These are phyloP conservation scores for Drosophila nasuta DNA, from an alignment of 1,140 invertebrate species.

Conservation along the genomic window DNA sequence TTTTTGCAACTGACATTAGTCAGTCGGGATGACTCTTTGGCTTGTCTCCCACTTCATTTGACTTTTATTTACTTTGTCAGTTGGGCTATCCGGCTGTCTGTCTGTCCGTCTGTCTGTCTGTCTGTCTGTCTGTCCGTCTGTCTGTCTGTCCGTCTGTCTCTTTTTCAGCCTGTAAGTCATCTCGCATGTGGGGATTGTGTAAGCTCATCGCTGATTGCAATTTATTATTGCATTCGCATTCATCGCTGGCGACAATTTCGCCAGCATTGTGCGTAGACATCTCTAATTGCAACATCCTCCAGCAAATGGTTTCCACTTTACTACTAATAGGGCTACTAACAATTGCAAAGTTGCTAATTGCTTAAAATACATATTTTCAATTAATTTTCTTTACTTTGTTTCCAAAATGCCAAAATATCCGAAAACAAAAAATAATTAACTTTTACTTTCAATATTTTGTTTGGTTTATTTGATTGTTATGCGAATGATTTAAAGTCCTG, in stretches of 20 bases:
- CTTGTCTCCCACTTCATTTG: conserved; percentile 19
- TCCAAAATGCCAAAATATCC: too few species aligned
- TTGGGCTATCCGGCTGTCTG: neutral
- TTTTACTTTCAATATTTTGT: too few species aligned
- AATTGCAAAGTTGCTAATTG: neutral
- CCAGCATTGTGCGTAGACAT: conserved; percentile 29
- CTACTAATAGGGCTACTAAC: neutral
- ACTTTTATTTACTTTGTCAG: conserved; percentile 15
- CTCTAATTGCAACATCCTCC: neutral
- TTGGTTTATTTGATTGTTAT: too few species aligned
- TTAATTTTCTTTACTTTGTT: neutral
- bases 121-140: neutral
- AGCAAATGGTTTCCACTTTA: neutral
- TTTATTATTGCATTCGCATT: conserved; percentile 14
- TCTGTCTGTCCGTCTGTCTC: neutral
- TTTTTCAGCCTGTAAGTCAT: neutral
- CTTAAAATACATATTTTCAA: neutral
- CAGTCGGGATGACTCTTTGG: conserved; percentile 16
- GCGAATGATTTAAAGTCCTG: too few species aligned
- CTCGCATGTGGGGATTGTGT: conserved; percentile 19
- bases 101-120: conserved; percentile 1
- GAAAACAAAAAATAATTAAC: too few species aligned
- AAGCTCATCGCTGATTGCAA: conserved; percentile 29
- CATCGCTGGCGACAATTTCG: neutral
- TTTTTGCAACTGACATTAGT: conserved; percentile 25